phyloP scores from a whole-genome alignment of 2,888 invertebrate genomes.

The Pinctada fucata region DNA sequence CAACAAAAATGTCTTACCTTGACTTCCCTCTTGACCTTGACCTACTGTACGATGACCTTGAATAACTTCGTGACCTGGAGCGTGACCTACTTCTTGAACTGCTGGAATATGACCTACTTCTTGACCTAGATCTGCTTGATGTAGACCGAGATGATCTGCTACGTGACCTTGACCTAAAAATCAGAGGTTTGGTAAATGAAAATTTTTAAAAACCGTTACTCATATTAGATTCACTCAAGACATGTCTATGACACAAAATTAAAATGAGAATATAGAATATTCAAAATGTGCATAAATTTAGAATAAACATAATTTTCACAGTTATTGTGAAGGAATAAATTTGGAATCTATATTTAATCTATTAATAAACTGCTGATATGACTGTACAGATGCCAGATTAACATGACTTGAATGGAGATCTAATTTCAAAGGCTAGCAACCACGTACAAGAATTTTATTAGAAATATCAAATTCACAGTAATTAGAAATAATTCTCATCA shows the following conservation, averaged over 20 bases:
- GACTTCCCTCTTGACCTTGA: conserved; percentile 10
- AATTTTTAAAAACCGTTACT: too few relatives aligned
- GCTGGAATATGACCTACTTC: conserved; percentile 41
- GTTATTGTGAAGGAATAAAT: too few relatives aligned
- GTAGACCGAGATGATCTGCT: conserved; percentile 39
- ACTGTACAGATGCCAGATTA: too few relatives aligned
- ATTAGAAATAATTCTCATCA: too few relatives aligned
- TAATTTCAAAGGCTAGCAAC: too few relatives aligned
- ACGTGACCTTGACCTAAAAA: conserved; percentile 41
- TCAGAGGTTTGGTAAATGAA: background rate
- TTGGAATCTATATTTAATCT: too few relatives aligned
- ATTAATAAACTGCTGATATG: too few relatives aligned
- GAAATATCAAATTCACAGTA: too few relatives aligned
- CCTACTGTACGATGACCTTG: background rate
- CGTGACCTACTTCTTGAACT: conserved; percentile 45
- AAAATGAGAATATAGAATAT: background rate
- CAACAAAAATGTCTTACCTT: background rate
- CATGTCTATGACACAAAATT: background rate
- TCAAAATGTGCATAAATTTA: background rate
- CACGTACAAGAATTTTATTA: too few relatives aligned
- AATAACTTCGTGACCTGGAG: conserved; percentile 46
- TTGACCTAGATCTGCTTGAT: conserved; percentile 41
- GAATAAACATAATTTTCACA: conserved; percentile 15
- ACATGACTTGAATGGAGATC: too few relatives aligned
- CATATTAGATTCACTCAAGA: too few relatives aligned